These are phyloP conservation scores for Tetrapedia diversipes DNA, from an alignment of 2,888 invertebrate genomes.

Conservation along the genomic window DNA sequence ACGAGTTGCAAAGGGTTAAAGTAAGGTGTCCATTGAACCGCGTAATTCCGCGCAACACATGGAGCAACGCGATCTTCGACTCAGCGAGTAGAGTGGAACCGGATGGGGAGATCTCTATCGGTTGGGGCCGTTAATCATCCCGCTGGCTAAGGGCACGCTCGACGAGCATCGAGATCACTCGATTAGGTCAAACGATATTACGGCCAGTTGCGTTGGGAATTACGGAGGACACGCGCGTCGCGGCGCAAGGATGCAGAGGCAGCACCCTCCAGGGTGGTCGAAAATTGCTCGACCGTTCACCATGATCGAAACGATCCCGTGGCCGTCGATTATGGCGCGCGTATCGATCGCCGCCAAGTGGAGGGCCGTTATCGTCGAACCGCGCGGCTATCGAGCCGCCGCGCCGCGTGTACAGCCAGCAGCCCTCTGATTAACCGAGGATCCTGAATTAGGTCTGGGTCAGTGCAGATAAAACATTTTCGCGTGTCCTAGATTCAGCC, in stretches of 20 bases:
- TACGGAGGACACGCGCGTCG: constrained; percentile 46
- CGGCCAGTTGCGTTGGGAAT: constrained; percentile 53
- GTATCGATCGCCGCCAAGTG: constrained; percentile 41
- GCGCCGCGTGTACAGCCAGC: constrained; percentile 12
- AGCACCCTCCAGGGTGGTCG: constrained; percentile 28
- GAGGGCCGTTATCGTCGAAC: constrained; percentile 31
- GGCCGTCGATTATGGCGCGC: constrained; percentile 44
- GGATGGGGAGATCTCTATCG: not conserved
- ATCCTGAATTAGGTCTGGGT: constrained; percentile 58
- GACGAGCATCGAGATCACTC: constrained; percentile 47
- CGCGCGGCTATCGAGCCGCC: constrained; percentile 31
- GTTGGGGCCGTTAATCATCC: constrained; percentile 24
- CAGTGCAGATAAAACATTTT: constrained; percentile 61
- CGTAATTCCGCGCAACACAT: too few species aligned
- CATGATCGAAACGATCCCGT: constrained; percentile 47
- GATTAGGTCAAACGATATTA: constrained; percentile 56
- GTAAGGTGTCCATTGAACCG: too few species aligned
- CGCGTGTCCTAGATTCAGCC: constrained; percentile 44
- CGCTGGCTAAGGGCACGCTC: constrained; percentile 3
- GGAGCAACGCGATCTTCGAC: too few species aligned
- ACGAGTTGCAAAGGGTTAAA: too few species aligned
- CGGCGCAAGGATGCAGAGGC: constrained; percentile 17
- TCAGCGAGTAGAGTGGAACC: too few species aligned
- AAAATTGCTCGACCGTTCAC: constrained; percentile 55
- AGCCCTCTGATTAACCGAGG: constrained; percentile 48